These are phyloP conservation scores for Epinotia brunnichana DNA, from an alignment of 2,888 invertebrate species.

Conservation along the genomic window DNA sequence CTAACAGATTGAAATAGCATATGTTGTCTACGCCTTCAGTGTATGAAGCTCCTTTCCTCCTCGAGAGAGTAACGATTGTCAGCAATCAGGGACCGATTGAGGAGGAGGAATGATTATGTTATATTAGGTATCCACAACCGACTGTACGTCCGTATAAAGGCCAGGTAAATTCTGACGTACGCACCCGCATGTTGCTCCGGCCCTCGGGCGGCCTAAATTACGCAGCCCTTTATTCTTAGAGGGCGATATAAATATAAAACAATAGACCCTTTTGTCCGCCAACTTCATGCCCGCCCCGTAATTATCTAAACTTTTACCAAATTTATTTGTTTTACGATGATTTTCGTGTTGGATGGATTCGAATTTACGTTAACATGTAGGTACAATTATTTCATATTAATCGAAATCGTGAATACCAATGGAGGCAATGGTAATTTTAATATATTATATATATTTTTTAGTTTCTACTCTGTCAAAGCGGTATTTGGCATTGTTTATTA, in stretches of 20 bases:
- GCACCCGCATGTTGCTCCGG: constrained; percentile 46
- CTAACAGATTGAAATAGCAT: not conserved
- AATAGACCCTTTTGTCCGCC: constrained; percentile 62
- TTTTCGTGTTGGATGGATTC: constrained; percentile 30
- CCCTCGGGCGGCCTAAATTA: constrained; percentile 62
- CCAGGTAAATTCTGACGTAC: constrained; percentile 55
- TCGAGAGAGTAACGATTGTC: too few relatives aligned
- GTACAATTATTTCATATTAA: too few relatives aligned
- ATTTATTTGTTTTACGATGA: constrained; percentile 43
- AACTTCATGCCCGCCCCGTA: constrained; percentile 61
- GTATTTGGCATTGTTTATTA: too few relatives aligned
- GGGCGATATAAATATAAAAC: constrained; percentile 69
- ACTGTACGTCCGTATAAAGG: constrained; percentile 47
- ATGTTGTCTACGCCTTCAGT: not conserved
- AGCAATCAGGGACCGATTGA: too few relatives aligned
- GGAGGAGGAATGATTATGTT: too few relatives aligned
- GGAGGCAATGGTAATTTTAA: too few relatives aligned
- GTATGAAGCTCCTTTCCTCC: too few relatives aligned
- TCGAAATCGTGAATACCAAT: too few relatives aligned
- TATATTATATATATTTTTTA: too few relatives aligned
- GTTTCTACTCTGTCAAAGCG: too few relatives aligned
- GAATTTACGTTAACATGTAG: constrained; percentile 4
- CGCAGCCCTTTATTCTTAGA: constrained; percentile 61
- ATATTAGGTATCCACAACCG: not conserved
- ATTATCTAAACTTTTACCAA: constrained; percentile 52